Base-by-base conservation (phyloP, 2,888 invertebrate species). In the Ectemnius cavifrons region DNA sequence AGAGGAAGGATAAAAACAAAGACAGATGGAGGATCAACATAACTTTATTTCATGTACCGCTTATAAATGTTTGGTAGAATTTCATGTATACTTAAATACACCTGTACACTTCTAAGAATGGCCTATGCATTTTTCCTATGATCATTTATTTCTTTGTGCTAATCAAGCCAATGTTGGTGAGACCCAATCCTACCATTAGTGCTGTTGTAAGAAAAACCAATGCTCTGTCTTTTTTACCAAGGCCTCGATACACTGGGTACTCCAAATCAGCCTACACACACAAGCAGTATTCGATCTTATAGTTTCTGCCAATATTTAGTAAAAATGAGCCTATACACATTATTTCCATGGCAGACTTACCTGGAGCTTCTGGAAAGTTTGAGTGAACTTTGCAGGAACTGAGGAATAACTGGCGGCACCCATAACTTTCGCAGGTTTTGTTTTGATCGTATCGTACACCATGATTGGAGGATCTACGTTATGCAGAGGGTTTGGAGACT, bases 151-250 rank as follows among this genome's bases (percentile, higher is more conserved):
- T 37, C 37, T 37, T 37, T 8, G 5, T 20, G 20, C 20, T 20
- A 20, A 20, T 20, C 20, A 20, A 20, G 20, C 1, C 20, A 20
- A 2, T 2, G 2, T 20, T 20, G 20, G 20, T 20, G 20, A 20
- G 1, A 20, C 1, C 20, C 1, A 0, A 11, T 0, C 3, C 4
- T 0, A 8, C 2, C 23, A 8, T 0, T 1, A 13, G 0, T 8
- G 0, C 11, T 0, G 0, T 75, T n/a, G 92, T 92, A 13, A 92
- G 62, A 27, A 92, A 91, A 85, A 92, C 92, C 6, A 86, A 13
- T 2, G 84, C 13, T 66, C 63, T 81, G 59, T 88, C 88, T 14
- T 47, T 57, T 6, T 56, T 37, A n/a, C 88, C 88, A 27, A 74
- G 81, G 28, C 80, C 57, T 3, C 77, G 20, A 6, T 78, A 85